Percentiles rank a stretch among this genome's conserved stretches.
phyloP scores from a whole-genome alignment of 2,113 vertebrate species.

The Saiga tatarica region DNA sequence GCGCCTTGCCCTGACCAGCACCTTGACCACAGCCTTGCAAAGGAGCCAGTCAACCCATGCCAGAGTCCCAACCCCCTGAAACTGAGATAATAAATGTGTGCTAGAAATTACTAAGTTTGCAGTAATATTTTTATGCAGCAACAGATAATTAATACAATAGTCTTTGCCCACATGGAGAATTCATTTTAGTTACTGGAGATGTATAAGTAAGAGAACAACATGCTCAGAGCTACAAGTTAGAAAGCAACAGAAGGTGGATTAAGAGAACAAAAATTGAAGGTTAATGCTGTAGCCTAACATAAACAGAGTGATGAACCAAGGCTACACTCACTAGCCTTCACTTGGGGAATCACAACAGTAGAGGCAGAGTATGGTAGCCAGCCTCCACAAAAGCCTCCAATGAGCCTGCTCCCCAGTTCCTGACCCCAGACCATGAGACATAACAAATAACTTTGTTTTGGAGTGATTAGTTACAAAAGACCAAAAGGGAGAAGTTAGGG shows the following conservation, averaged over 20 bases:
- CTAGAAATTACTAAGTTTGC: neutral
- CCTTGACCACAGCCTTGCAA: neutral
- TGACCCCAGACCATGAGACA: neutral
- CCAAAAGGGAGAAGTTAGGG: neutral
- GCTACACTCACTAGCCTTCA: neutral
- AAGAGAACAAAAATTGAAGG: neutral
- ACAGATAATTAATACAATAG: neutral
- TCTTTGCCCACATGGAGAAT: neutral
- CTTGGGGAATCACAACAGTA: neutral
- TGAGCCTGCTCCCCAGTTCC: neutral
- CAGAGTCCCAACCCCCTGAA: neutral
- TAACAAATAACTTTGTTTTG: neutral
- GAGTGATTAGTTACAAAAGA: neutral
- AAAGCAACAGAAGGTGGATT: neutral
- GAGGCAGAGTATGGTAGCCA: neutral
- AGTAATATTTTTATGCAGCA: constrained; percentile 6
- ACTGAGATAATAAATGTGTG: neutral
- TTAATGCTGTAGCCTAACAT: neutral
- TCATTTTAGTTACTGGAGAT: neutral
- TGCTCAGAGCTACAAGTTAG: neutral
- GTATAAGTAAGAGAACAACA: neutral
- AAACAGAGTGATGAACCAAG: neutral
- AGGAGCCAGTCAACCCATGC: neutral
- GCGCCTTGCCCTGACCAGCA: neutral
- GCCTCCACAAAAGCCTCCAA: neutral